Evolutionary conservation across 2,888 invertebrate species (phyloP).

Genomic region (Itoplectis maculator): DNA sequence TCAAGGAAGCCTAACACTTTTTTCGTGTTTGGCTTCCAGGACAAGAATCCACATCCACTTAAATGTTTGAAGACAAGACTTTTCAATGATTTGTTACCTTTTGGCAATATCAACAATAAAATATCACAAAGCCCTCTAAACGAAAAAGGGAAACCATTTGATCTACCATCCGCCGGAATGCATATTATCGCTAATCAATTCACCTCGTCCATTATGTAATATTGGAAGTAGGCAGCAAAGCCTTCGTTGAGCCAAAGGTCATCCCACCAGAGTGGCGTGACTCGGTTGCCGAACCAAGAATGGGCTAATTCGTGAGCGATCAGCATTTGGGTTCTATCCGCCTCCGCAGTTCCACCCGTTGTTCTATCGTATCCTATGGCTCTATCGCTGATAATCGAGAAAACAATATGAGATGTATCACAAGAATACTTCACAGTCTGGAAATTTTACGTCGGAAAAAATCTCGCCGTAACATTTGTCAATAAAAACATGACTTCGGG

Average conservation of each 20-base stretch:
- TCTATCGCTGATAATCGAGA: slow-evolving; percentile 74
- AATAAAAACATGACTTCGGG: no score
- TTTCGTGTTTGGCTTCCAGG: no score
- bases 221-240: slow-evolving; percentile 63
- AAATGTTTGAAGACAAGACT: not conserved
- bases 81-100: not conserved
- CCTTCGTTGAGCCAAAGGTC: slow-evolving; percentile 70
- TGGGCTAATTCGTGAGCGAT: slow-evolving; percentile 67
- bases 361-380: slow-evolving; percentile 88
- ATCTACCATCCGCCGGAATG: not conserved
- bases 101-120: no score
- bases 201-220: slow-evolving; percentile 77
- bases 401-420: slow-evolving; percentile 72
- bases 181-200: slow-evolving; percentile 54
- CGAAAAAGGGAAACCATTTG: no score
- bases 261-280: slow-evolving; percentile 68
- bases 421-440: not conserved
- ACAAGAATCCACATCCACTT: no score
- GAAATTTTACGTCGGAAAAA: not conserved
- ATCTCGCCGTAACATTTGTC: not conserved
- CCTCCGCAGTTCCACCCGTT: not conserved
- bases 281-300: slow-evolving; percentile 69
- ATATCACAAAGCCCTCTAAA: no score
- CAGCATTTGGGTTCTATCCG: slow-evolving; percentile 27
- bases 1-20: no score